Base-by-base conservation (phyloP, 2,888 invertebrate genomes). In the Spicauda simplicius region DNA sequence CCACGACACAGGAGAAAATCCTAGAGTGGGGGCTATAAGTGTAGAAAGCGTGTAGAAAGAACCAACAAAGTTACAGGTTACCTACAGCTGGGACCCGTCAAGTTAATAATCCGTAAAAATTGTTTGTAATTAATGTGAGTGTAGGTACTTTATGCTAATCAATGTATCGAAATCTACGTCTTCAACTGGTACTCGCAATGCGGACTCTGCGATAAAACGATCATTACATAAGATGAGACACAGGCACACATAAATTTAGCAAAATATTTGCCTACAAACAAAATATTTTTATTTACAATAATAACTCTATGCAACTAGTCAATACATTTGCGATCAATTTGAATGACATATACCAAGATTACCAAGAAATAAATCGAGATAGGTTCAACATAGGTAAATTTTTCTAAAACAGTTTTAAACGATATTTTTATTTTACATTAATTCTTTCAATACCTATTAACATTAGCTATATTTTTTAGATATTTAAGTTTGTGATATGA, bases 401-500 rank as follows among this genome's bases (percentile, higher is more conserved):
- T 92, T 88, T 93, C 93, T 93, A 93, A 92, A 92, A 93, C 89
- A 90, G 83, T 88, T 85, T 86, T 79, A 87, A 91, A 90, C 88
- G 82, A 89, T 90, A 88, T 81, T 81, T 78, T 83, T 84, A 86
- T 84, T 86, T 88, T 91, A 91, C 87, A 91, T 83, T 83, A 81
- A 79, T 87, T 75, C 79, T 87, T 91, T 87, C 83, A 88, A 86
- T 88, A 90, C 80, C 87, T 91, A 89, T 91, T 90, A 93, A 92
- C 91, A 90, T 91, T 90, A 90, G 87, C 90, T 91, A 92, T 91
- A 91, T 87, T 91, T 90, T 87, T 90, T 87, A 89, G 89, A 90
- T 87, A 86, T 88, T 83, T 87, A 85, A 90, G 88, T 89, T 88
- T 88, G 81, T 89, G 85, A 92, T 90, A 91, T 89, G 85, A 92